Evolutionary conservation across 1,140 invertebrate genomes (phyloP).

Genomic region (Yoshiicerus persimilis): DNA sequence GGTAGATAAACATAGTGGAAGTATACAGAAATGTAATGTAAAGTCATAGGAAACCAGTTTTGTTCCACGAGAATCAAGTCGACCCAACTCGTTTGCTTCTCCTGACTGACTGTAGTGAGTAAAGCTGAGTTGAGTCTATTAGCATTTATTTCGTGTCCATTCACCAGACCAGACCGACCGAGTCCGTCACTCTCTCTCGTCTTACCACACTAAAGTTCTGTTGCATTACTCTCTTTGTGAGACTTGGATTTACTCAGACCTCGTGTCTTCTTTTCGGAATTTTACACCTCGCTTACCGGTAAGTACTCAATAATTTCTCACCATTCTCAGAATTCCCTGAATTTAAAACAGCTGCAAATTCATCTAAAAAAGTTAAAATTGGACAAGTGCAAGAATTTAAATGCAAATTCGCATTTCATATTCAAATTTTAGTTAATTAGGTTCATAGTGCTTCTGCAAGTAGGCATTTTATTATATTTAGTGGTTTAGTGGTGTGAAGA

Average conservation of each 20-base stretch:
- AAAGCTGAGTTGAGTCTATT: not conserved
- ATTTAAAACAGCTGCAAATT: not conserved
- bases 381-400: no score
- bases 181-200: not conserved
- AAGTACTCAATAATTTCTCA: not conserved
- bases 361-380: no score
- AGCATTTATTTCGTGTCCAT: constrained; percentile 22
- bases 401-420: no score
- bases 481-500: not conserved
- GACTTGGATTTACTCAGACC: not conserved
- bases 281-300: not conserved
- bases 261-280: constrained; percentile 8
- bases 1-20: not conserved
- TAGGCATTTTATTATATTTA: not conserved
- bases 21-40: no score
- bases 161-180: not conserved
- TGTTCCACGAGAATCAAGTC: not conserved
- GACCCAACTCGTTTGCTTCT: not conserved
- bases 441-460: not conserved
- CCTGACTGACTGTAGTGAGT: not conserved
- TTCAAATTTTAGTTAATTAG: not conserved
- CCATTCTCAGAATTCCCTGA: not conserved
- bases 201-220: not conserved
- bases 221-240: not conserved
- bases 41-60: not conserved